Evolutionary conservation across 2,888 invertebrate species (phyloP), one percentile per base, ranked within the genome.

Genomic region (Thyatira batis): DNA sequence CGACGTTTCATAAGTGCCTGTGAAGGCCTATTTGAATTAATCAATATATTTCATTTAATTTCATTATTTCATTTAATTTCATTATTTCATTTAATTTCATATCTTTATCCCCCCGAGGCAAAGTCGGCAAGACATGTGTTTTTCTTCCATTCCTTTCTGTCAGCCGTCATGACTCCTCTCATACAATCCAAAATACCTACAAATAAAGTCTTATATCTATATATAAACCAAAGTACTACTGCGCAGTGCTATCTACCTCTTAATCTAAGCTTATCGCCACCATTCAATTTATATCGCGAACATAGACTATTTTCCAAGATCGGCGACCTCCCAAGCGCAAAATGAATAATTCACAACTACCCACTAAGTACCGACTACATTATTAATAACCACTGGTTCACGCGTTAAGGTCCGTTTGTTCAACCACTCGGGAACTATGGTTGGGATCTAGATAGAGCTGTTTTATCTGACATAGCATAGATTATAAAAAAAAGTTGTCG

Each of bases 341-440:
- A 58, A 82, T 85, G 85, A 84, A 85, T 85, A 67, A 85, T 84
- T 77, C 84, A 60, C 67, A 53, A 60, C 58, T 59, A 30, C 58
- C 64, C 62, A 48, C 57, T 69, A 67, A 71, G 66, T 65, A 62
- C 65, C 61, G 70, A 68, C 75, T 73, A 75, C 74, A 74, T 82
- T 78, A 66, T 61, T 66, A 69, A 66, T 67, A 62, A 54, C 55
- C 30, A 53, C 39, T 39, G 39, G 39, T 39, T 39, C 39, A 39
- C 39, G 39, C 39, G 17, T 39, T 39, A 39, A 39, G 39, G 39
- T 17, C 39, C 39, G 39, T 39, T 17, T 17, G 39, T 39, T 17
- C n/a, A 17, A 39, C 39, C 39, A 39, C 39, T 39, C 39, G 39
- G n/a, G 39, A 39, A 39, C 39, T 39, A 39, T 39, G 39, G 39